Base-by-base conservation (phyloP, 1,140 invertebrate genomes). In the Calliopsis andreniformis region DNA sequence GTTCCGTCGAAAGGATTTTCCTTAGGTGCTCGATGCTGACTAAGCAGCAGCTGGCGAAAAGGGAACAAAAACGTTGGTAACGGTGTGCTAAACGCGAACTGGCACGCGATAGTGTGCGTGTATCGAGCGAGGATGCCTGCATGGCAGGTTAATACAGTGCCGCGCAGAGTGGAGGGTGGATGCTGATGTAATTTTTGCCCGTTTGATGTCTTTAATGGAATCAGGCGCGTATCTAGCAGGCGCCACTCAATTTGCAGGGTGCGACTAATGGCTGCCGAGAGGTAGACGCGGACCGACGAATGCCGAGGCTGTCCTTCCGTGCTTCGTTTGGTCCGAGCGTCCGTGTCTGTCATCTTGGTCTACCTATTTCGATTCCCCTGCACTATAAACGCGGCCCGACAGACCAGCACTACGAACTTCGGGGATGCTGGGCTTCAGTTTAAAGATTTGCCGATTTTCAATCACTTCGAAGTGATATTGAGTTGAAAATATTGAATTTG, bases 131-230 rank as follows among this genome's bases (percentile, higher is more conserved):
- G 82, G 79, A 87, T 85, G 84, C 86, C 85, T 87, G 82, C 81
- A 84, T 87, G 86, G 79, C 80, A 88, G 85, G 87, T 89, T 89
- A 89, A 89, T 90, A 87, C 88, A 80, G 81, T 83, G 79, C 79
- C 78, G 82, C 86, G 85, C 80, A 87, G 88, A 89, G 80, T 83
- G 86, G 73, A 86, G 88, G 89, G 88, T 90, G 88, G 85, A 86
- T 87, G 88, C 85, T 90, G 89, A 91, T 91, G 89, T 90, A 91
- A 91, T 91, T 91, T 91, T 91, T 91, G 89, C 85, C 87, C 90
- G 90, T 91, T 91, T 91, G 90, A 91, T 91, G 90, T 91, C 88
- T 89, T 90, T 90, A 91, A 91, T 91, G 86, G 88, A 91, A 91
- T 91, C 90, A 91, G 87, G 87, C 90, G 89, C 89, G 89, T 87